A percentile compares a stretch with the other conserved stretches of the same genome.
Evolutionary conservation across 2,888 invertebrate genomes (phyloP).

Genomic region (Nebria salina): DNA sequence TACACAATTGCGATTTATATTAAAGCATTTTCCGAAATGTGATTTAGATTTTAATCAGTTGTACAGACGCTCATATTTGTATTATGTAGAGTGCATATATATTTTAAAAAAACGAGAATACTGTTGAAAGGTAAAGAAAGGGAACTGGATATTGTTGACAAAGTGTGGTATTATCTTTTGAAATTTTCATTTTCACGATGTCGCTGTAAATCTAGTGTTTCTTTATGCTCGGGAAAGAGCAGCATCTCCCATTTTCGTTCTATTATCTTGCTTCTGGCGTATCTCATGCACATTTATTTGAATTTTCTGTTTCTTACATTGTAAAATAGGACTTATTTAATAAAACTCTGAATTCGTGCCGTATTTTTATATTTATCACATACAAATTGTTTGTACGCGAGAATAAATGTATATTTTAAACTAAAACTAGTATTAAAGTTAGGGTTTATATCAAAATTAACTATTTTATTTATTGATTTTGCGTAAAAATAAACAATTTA

Average conservation of each 20-base stretch:
- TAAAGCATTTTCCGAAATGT: too few relatives aligned
- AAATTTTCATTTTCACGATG: conserved; percentile 1
- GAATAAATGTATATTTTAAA: too few relatives aligned
- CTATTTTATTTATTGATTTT: too few relatives aligned
- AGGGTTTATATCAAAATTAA: too few relatives aligned
- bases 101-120: not conserved
- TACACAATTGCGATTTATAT: too few relatives aligned
- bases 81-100: not conserved
- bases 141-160: not conserved
- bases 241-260: not conserved
- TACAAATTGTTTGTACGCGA: too few relatives aligned
- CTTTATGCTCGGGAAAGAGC: not conserved
- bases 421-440: too few relatives aligned
- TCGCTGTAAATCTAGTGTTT: not conserved
- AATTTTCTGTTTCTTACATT: not conserved
- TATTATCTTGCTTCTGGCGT: not conserved
- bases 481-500: too few relatives aligned
- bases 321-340: not conserved
- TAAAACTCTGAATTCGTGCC: not conserved
- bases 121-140: not conserved
- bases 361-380: not conserved
- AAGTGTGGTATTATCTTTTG: not conserved
- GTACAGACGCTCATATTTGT: not conserved
- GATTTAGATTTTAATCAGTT: not conserved
- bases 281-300: not conserved